phyloP scores from a whole-genome alignment of 2,888 invertebrate genomes.

The Pandemis corylana region DNA sequence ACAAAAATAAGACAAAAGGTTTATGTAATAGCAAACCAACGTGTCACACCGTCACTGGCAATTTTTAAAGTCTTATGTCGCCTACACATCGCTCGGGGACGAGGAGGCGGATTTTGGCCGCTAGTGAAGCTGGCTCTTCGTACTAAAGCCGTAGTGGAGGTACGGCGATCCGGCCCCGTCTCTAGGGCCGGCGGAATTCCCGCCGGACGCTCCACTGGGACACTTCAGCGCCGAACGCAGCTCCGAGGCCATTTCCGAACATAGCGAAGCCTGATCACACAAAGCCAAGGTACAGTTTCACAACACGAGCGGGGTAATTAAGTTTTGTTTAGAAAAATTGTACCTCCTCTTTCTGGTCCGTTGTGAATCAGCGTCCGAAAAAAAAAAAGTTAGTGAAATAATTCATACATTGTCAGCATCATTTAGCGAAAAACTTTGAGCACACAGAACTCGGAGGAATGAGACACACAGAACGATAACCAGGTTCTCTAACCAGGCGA shows the following conservation, averaged over 20 bases:
- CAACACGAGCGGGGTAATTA: slow-evolving; percentile 42
- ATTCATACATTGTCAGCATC: neutral
- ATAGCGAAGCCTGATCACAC: slow-evolving; percentile 86
- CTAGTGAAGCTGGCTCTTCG: slow-evolving; percentile 81
- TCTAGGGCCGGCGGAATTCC: slow-evolving; percentile 64
- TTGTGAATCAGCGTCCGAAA: slow-evolving; percentile 43
- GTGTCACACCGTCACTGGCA: slow-evolving; percentile 26
- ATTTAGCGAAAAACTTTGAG: neutral
- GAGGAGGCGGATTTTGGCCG: slow-evolving; percentile 76
- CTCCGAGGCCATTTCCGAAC: slow-evolving; percentile 90
- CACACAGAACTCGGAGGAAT: neutral
- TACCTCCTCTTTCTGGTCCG: slow-evolving; percentile 78
- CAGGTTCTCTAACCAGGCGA: too few species aligned
- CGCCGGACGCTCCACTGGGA: slow-evolving; percentile 81
- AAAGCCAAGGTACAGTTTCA: slow-evolving; percentile 48
- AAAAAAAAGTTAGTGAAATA: slow-evolving; percentile 15
- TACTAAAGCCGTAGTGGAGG: slow-evolving; percentile 87
- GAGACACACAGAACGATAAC: too few species aligned
- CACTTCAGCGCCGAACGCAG: slow-evolving; percentile 88
- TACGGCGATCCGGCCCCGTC: slow-evolving; percentile 86
- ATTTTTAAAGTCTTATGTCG: slow-evolving; percentile 45
- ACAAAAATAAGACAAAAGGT: neutral
- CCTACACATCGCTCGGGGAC: slow-evolving; percentile 79
- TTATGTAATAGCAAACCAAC: neutral
- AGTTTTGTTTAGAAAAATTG: slow-evolving; percentile 55